Evolutionary conservation across 2,888 invertebrate genomes (phyloP).

Genomic region (Aleiodes testaceus): DNA sequence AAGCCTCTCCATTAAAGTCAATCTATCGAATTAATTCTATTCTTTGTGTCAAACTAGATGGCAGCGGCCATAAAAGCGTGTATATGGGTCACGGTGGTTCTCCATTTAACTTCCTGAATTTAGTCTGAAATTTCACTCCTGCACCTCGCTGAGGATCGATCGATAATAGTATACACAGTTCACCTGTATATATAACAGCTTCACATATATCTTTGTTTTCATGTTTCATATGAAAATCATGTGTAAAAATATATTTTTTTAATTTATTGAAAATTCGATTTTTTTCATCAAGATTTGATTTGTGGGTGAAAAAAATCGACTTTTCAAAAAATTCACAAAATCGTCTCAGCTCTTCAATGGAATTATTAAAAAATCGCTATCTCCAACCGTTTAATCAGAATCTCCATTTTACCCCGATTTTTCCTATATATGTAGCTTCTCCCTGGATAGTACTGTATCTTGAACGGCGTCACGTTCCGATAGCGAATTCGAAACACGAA

Average conservation of each 20-base stretch:
- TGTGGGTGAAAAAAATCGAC: no score
- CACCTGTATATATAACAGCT: background rate
- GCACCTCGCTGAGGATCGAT: constrained; percentile 44
- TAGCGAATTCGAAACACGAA: constrained; percentile 50
- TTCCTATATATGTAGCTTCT: constrained; percentile 10
- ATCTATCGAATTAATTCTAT: constrained; percentile 36
- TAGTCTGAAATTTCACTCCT: constrained; percentile 50
- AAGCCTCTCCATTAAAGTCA: constrained; percentile 1
- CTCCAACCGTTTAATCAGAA: no score
- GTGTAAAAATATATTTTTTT: no score
- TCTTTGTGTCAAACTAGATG: constrained; percentile 23
- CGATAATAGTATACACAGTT: constrained; percentile 12
- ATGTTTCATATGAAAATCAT: no score
- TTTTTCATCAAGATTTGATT: no score
- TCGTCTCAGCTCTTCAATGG: no score
- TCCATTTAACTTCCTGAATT: constrained; percentile 46
- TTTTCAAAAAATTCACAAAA: no score
- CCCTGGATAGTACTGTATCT: constrained; percentile 42
- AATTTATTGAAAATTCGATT: no score
- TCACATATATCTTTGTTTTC: no score
- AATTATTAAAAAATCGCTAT: no score
- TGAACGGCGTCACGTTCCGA: constrained; percentile 47
- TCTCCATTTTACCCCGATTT: no score
- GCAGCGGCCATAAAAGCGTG: background rate
- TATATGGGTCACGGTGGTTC: constrained; percentile 28